Evolutionary conservation across 1,140 invertebrate genomes (phyloP), one percentile per base, ranked within the genome.

Genomic region (Ctenoplectra terminalis): DNA sequence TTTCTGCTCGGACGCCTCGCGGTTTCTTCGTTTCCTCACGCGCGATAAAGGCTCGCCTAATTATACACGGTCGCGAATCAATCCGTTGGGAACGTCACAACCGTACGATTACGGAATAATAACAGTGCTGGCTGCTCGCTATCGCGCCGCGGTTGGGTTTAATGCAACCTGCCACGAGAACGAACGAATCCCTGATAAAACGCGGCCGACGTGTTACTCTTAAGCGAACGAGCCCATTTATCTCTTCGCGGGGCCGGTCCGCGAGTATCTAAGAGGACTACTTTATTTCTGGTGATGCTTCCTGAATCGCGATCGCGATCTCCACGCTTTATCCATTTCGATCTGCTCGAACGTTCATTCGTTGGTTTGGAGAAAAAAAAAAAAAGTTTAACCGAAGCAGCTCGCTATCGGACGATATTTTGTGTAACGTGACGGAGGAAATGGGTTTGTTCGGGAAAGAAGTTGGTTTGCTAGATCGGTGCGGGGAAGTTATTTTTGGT

Each of bases 161-260:
- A 81, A 74, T 66, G 71, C 71, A 66, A 48, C 61, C 78, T 66
- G 78, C 60, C 78, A 73, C 29, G 48, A 20, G 60, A 81, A 81
- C 58, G 69, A 66, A 56, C 78, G 71, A 34, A 69, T 37, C 52
- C 61, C 69, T 78, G 83, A 85, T 86, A 74, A 86, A 86, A 85
- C 80, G 54, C 34, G 78, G 70, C 50, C 72, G 72, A 86, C 72
- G 60, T 78, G 83, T 78, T 86, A 86, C 83, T 85, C 78, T 85
- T 63, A 72, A 81, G 67, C 64, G 82, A 78, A 82, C 85, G 52
- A 71, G 54, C 81, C 58, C 84, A 80, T 82, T 86, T 86, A 85
- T 85, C 78, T 86, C 56, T 69, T 40, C 72, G 70, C 73, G 60
- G 43, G 78, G 34, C 83, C 43, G n/a, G 6, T 23, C n/a, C 11